These are phyloP conservation scores for Heloderma charlesbogerti DNA, from an alignment of 2,113 vertebrate species.

Conservation along the genomic window DNA sequence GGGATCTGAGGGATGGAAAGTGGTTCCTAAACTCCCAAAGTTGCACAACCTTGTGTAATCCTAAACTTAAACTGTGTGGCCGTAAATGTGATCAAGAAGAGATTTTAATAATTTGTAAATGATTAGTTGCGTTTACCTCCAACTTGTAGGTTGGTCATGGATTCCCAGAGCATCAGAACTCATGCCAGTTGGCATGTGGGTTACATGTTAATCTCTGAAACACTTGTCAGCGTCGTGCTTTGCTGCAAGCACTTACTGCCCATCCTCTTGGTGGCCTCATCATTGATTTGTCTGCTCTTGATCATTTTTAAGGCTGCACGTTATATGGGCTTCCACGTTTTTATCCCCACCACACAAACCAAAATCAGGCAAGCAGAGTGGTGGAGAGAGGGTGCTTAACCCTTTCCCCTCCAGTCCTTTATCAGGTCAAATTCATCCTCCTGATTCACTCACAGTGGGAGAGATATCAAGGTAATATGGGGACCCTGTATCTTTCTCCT, in stretches of 20 bases:
- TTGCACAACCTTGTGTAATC: too few species aligned
- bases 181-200: not conserved
- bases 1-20: too few species aligned
- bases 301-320: not conserved
- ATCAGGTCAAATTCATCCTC: not conserved
- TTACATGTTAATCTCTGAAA: not conserved
- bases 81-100: not conserved
- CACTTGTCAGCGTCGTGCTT: not conserved
- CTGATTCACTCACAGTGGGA: not conserved
- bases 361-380: not conserved
- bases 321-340: too few species aligned
- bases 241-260: not conserved
- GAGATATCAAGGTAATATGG: not conserved
- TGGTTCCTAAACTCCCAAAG: too few species aligned
- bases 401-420: not conserved
- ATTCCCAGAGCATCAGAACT: not conserved
- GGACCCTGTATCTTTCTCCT: not conserved
- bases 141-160: not conserved
- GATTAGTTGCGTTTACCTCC: not conserved
- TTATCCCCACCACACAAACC: not conserved
- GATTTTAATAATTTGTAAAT: not conserved
- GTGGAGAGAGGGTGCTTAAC: not conserved
- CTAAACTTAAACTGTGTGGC: not conserved
- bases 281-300: not conserved
- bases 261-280: not conserved